Evolutionary conservation across 2,113 vertebrate species (phyloP).

Genomic region (Tetrax tetrax): DNA sequence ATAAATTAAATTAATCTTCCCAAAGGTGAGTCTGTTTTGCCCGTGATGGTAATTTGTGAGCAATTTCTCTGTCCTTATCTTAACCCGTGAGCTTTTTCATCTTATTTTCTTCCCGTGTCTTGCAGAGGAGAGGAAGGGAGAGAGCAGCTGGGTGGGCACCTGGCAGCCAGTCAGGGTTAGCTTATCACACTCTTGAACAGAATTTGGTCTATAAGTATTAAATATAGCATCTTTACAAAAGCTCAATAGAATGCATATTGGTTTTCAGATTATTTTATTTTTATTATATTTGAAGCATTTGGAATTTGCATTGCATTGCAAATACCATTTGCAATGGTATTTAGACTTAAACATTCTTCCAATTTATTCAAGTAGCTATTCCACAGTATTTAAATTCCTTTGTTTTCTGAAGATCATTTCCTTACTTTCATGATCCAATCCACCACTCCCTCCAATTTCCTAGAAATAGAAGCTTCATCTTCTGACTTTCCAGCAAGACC

Average conservation of each 20-base stretch:
- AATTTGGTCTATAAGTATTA: neutral
- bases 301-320: neutral
- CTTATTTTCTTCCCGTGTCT: neutral
- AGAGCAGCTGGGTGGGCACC: neutral
- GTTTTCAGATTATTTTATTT: neutral
- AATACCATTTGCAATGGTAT: neutral
- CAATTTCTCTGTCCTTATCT: neutral
- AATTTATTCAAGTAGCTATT: neutral
- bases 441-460: neutral
- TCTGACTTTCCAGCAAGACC: neutral
- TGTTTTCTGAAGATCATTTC: neutral
- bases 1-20: neutral
- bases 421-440: neutral
- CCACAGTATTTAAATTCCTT: neutral
- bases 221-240: neutral
- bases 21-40: neutral
- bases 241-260: neutral
- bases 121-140: neutral
- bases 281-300: neutral
- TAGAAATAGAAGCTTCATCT: neutral
- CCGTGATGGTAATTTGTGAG: rapidly evolving
- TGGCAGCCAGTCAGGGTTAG: neutral
- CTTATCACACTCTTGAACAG: neutral
- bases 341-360: neutral
- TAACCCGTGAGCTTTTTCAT: rapidly evolving